phyloP scores from a whole-genome alignment of 2,888 invertebrate species.

The Ashinkailepas kermadecensis region DNA sequence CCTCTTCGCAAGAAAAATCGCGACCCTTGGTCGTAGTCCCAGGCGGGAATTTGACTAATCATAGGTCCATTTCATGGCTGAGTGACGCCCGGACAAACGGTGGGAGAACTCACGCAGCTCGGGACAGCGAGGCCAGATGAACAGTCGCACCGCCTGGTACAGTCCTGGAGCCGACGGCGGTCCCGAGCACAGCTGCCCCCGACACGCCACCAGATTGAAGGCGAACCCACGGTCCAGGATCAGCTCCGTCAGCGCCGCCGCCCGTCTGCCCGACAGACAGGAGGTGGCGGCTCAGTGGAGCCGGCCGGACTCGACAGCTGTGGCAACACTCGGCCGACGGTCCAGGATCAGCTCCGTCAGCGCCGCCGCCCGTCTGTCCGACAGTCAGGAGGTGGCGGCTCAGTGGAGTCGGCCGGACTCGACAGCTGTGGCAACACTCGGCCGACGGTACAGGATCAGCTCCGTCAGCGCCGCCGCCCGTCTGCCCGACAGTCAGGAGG shows the following conservation, averaged over 20 bases:
- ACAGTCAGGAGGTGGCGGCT: too few relatives aligned
- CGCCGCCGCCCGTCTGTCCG: neutral
- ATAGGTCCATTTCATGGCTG: too few relatives aligned
- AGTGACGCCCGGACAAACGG: neutral
- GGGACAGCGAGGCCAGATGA: neutral
- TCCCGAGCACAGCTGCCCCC: neutral
- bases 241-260: neutral
- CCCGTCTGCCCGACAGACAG: neutral
- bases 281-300: too few relatives aligned
- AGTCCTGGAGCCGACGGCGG: neutral
- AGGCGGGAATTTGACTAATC: too few relatives aligned
- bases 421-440: too few relatives aligned
- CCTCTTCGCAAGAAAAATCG: too few relatives aligned
- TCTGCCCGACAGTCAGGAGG: neutral
- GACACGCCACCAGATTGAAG: conserved; percentile 4
- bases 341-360: conserved; percentile 6
- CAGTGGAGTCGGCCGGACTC: too few relatives aligned
- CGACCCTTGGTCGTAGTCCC: too few relatives aligned
- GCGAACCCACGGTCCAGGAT: neutral
- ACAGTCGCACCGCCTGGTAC: neutral
- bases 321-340: too few relatives aligned
- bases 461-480: neutral
- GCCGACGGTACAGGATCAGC: neutral
- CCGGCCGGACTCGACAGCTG: too few relatives aligned
- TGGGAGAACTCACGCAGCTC: neutral